Percentiles rank a stretch among this genome's conserved stretches.
Evolutionary conservation across 2,888 invertebrate genomes (phyloP).

Genomic region (Globia sparganii): DNA sequence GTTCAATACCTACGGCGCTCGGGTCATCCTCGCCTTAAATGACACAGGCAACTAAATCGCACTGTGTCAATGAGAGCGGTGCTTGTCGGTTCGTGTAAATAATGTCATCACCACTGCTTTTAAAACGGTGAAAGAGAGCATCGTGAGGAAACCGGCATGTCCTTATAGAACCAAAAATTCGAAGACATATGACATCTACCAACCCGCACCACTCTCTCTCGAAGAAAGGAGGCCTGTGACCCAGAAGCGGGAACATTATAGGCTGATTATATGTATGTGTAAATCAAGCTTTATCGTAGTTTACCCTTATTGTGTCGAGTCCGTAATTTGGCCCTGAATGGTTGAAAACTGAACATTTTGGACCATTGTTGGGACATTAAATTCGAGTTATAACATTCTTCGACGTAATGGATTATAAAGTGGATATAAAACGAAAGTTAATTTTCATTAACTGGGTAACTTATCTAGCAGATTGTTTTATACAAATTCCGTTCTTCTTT

Average conservation of each 20-base stretch:
- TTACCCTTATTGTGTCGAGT: slow-evolving; percentile 28
- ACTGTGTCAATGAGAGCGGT: background rate
- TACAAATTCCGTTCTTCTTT: background rate
- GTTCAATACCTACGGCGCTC: too few species aligned
- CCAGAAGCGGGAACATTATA: background rate
- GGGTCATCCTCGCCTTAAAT: too few species aligned
- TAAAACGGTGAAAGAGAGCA: too few species aligned
- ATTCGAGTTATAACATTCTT: slow-evolving; percentile 21
- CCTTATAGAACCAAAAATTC: background rate
- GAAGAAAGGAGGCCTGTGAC: background rate
- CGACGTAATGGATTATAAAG: slow-evolving; percentile 11
- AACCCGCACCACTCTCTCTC: background rate
- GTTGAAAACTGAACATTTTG: slow-evolving; percentile 31
- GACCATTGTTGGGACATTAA: slow-evolving; percentile 19
- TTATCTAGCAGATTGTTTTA: background rate
- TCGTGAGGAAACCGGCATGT: background rate
- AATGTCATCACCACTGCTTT: too few species aligned
- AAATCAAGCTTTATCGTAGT: background rate
- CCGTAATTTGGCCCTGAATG: slow-evolving; percentile 46
- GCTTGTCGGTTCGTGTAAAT: too few species aligned
- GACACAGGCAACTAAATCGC: background rate
- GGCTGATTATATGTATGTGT: background rate
- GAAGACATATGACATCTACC: background rate
- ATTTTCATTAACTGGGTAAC: background rate
- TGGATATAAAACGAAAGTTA: background rate